Evolutionary conservation across 2,113 vertebrate species (phyloP).

Genomic region (Cichladusa arquata): DNA sequence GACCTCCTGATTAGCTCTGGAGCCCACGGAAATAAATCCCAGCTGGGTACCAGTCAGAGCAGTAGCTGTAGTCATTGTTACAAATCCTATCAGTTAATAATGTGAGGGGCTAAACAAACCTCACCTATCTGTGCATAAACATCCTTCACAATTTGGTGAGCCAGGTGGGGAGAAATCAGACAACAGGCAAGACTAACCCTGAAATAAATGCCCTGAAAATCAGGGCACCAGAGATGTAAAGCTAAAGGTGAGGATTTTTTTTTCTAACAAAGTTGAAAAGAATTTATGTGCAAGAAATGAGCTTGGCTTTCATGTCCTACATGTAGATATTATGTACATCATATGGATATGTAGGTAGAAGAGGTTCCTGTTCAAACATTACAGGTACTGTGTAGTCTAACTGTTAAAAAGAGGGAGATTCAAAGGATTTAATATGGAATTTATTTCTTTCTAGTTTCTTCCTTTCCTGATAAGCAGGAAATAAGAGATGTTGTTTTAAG

Average conservation of each 20-base stretch:
- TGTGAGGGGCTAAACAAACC: background rate
- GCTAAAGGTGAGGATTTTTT: background rate
- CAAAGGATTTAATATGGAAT: background rate
- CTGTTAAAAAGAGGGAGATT: background rate
- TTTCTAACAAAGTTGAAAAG: background rate
- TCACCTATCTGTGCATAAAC: background rate
- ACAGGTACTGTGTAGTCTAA: background rate
- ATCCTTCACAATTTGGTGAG: background rate
- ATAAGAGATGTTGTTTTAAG: background rate
- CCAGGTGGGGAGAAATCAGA: background rate
- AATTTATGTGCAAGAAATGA: background rate
- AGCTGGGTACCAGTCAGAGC: background rate
- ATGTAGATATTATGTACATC: background rate
- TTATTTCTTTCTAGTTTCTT: background rate
- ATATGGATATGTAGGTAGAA: background rate
- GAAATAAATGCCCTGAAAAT: background rate
- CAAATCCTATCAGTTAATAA: background rate
- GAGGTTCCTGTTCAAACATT: background rate
- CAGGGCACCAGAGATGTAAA: background rate
- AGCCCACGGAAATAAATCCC: background rate
- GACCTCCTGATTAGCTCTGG: background rate
- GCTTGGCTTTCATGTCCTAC: background rate
- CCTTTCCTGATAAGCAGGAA: background rate
- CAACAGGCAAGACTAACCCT: background rate
- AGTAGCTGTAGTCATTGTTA: background rate